Conservation (phyloP, 1,140 invertebrate genomes). For the Venustaconcha ellipsiformis region DNA sequence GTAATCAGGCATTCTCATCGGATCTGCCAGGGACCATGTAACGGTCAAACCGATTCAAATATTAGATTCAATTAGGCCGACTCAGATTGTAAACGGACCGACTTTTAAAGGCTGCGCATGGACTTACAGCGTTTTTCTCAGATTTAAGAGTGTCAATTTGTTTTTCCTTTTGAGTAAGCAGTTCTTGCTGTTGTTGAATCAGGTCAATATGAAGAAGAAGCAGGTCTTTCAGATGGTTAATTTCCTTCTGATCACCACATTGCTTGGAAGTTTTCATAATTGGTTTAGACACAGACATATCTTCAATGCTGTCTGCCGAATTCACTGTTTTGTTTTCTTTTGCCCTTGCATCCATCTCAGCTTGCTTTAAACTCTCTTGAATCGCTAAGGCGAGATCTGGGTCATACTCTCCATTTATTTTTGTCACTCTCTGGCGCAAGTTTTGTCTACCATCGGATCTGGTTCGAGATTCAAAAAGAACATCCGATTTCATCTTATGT, state of each 20-base stretch:
- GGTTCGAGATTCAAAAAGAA: conserved; percentile 25
- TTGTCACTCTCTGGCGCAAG: conserved; percentile 25
- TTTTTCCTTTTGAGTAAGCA: conserved; percentile 31
- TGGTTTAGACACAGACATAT: conserved; percentile 6
- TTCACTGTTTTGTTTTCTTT: conserved; percentile 28
- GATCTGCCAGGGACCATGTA: too few relatives aligned
- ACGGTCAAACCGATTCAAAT: too few relatives aligned
- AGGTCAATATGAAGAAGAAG: conserved; percentile 32
- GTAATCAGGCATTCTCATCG: too few relatives aligned
- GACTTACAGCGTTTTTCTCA: conserved; percentile 31
- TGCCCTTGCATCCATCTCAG: conserved; percentile 28
- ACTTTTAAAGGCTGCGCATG: too few relatives aligned
- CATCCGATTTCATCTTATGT: conserved; percentile 6
- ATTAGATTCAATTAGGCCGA: too few relatives aligned
- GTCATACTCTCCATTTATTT: conserved; percentile 31
- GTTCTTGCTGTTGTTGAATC: conserved; percentile 34
- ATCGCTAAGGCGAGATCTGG: conserved; percentile 36
- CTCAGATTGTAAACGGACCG: too few relatives aligned
- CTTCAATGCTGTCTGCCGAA: conserved; percentile 18
- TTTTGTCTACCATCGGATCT: conserved; percentile 20
- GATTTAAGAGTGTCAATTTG: conserved; percentile 23
- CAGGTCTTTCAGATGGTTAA: conserved; percentile 30
- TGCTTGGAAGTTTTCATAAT: conserved; percentile 5
- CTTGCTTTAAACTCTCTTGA: conserved; percentile 35
- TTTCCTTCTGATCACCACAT: conserved; percentile 14